phyloP scores from a whole-genome alignment of 2,797 vertebrate genomes.

The Hephaestus fuliginosus region DNA sequence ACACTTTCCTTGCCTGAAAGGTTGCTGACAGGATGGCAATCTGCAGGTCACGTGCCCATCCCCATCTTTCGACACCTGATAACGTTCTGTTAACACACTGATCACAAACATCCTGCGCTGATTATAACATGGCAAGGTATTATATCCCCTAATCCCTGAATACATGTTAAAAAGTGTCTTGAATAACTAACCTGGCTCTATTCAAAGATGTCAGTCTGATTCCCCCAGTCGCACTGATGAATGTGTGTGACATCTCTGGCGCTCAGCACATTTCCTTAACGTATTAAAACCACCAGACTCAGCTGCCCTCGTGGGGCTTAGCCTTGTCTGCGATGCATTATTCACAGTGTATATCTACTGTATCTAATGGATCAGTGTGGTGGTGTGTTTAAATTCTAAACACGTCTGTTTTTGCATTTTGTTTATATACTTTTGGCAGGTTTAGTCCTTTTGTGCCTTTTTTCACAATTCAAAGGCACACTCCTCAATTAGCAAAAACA shows the following conservation, averaged over 20 bases:
- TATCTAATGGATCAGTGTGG: constrained; percentile 52
- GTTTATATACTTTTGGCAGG: constrained; percentile 52
- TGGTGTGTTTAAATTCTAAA: constrained; percentile 51
- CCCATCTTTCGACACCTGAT: constrained; percentile 36
- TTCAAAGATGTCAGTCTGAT: constrained; percentile 44
- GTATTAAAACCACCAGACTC: constrained; percentile 54
- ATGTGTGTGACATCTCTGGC: constrained; percentile 42
- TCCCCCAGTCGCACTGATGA: constrained; percentile 28
- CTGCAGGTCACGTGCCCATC: constrained; percentile 40
- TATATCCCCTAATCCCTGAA: constrained; percentile 42
- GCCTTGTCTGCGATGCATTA: constrained; percentile 55
- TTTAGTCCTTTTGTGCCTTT: constrained; percentile 50
- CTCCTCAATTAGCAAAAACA: constrained; percentile 43
- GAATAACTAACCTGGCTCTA: constrained; percentile 37
- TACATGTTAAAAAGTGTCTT: constrained; percentile 40
- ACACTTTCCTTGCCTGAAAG: constrained; percentile 15
- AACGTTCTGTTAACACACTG: constrained; percentile 27
- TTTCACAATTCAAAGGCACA: constrained; percentile 55
- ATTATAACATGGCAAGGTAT: constrained; percentile 26
- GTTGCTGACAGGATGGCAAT: constrained; percentile 36
- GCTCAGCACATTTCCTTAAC: constrained; percentile 50
- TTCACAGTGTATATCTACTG: constrained; percentile 49
- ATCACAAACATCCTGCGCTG: constrained; percentile 27
- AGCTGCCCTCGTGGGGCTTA: constrained; percentile 39
- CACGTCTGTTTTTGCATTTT: constrained; percentile 46